Evolutionary conservation across 2,888 invertebrate species (phyloP), one percentile per base, ranked within the genome.

Genomic region (Drosophila sordidula): DNA sequence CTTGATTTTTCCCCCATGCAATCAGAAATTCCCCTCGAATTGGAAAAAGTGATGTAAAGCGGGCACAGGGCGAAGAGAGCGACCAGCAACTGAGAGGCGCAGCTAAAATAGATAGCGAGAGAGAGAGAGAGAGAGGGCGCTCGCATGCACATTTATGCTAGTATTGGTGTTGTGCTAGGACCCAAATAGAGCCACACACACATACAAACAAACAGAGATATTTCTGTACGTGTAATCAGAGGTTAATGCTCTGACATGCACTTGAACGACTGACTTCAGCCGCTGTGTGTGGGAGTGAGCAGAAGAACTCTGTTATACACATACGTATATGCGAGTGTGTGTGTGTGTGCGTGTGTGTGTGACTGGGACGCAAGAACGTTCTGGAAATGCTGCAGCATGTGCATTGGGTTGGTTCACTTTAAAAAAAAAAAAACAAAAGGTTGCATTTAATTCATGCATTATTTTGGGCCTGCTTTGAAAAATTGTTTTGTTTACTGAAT

Each of bases 201-300:
- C 6, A 51, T 12, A 54, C 18, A 36, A 4, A 34, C 18, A 18
- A 18, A 18, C n/a, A 34, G 6, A 46, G 22, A 12, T 55, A 50
- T 16, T 6, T 45, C 32, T 36, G 45, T 47, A 62, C 34, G 39
- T 18, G 55, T 36, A 51, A 59, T 41, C 56, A 77, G 81, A 78
- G 90, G 90, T 90, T 82, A 90, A 90, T 69, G 90, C 89, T 88
- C 91, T 89, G 84, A 78, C 83, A 83, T 90, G 90, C 90, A 90
- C 90, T 90, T 90, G 90, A 90, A 90, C 90, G 90, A 90, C 90
- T 90, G 84, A 90, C 88, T 87, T 70, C 80, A 76, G 76, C 49
- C 73, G 72, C 62, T 58, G 42, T 44, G 74, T 54, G 58, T 16
- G 46, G 54, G 63, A 42, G 74, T 41, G 57, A 32, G 9, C 25